Evolutionary conservation across 2,888 invertebrate genomes (phyloP).

Genomic region (Smittia sp.): DNA sequence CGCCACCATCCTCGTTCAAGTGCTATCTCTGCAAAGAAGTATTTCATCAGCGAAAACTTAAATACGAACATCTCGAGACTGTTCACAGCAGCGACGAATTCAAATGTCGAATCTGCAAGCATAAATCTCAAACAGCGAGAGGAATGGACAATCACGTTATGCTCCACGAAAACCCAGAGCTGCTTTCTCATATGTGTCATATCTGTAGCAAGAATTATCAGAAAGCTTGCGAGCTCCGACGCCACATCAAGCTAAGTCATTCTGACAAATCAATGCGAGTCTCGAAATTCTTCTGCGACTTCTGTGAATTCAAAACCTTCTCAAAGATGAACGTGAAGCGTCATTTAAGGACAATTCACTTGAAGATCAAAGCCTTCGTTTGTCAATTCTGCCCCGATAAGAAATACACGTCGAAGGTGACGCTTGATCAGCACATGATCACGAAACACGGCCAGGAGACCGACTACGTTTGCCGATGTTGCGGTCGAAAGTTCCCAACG

Average conservation of each 20-base stretch:
- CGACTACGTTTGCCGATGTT: conserved; percentile 15
- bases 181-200: conserved; percentile 29
- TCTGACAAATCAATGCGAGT: conserved; percentile 1
- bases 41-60: conserved; percentile 5
- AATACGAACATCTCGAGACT: conserved; percentile 13
- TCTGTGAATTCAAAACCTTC: conserved; percentile 26
- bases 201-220: conserved; percentile 17
- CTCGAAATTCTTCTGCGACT: conserved; percentile 20
- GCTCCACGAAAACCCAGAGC: conserved; percentile 19
- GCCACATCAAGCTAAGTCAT: conserved; percentile 22
- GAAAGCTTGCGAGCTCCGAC: conserved; percentile 3
- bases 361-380: conserved; percentile 21
- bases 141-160: conserved; percentile 26
- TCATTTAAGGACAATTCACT: conserved; percentile 25
- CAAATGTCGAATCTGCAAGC: conserved; percentile 16
- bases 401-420: conserved; percentile 30
- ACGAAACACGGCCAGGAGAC: conserved; percentile 13
- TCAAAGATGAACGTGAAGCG: conserved; percentile 33
- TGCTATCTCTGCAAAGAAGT: conserved; percentile 26
- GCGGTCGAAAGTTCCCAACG: conserved; percentile 25
- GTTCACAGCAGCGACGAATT: neutral
- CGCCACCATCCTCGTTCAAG: neutral
- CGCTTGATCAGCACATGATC: conserved; percentile 35
- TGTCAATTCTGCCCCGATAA: conserved; percentile 34
- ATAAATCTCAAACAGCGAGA: conserved; percentile 15